Conservation (phyloP, 1,140 invertebrate species). For the Sycobia sp. region DNA sequence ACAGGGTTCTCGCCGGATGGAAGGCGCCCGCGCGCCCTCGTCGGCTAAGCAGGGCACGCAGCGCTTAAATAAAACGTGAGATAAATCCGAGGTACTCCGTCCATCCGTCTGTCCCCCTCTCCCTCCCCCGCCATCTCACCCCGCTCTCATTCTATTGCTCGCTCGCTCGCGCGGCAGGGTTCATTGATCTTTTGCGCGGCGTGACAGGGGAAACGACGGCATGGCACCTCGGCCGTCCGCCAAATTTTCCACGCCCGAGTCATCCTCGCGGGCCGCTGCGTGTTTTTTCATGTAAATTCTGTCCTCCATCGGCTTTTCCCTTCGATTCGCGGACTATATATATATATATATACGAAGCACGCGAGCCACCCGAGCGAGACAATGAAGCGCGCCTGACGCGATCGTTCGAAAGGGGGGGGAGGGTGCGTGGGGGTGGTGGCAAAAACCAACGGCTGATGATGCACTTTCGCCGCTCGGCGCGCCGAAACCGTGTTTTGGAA, state of each 20-base stretch:
- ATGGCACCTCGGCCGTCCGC: background rate
- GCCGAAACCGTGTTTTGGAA: conserved; percentile 5
- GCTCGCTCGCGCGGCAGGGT: too few relatives aligned
- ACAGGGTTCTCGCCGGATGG: too few relatives aligned
- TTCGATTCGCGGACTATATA: background rate
- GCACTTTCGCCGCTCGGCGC: background rate
- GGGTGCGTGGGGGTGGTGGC: background rate
- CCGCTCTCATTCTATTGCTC: too few relatives aligned
- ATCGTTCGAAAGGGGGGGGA: background rate
- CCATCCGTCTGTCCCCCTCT: too few relatives aligned
- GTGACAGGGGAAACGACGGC: background rate
- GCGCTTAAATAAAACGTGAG: conserved; percentile 14
- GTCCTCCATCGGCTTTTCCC: too few relatives aligned
- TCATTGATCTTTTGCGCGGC: conserved; percentile 25
- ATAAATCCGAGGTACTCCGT: conserved; percentile 5
- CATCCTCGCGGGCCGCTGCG: background rate
- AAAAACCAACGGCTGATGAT: background rate
- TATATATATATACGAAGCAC: background rate
- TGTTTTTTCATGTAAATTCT: conserved; percentile 32
- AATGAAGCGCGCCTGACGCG: too few relatives aligned
- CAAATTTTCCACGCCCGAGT: conserved; percentile 5
- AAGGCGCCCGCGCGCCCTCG: too few relatives aligned
- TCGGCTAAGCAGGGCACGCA: too few relatives aligned
- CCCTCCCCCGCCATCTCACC: too few relatives aligned
- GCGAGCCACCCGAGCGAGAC: too few relatives aligned